Base-by-base conservation (phyloP, 2,888 invertebrate species). In the Philhelius pedissequus region DNA sequence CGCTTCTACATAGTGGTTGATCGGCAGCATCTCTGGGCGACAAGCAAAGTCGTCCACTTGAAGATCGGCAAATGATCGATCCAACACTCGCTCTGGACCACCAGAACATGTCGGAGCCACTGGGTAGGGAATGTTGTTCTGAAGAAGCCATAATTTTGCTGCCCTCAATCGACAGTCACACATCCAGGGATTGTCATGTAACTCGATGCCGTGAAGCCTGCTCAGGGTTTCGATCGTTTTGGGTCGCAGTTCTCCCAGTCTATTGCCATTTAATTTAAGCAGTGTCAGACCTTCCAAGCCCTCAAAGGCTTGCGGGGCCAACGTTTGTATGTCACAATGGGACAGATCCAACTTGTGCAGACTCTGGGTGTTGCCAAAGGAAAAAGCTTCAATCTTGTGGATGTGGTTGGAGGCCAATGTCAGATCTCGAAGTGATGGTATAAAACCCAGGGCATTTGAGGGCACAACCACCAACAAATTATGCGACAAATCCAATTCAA, bases 121-220 rank as follows among this genome's bases (percentile, higher is more conserved):
- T n/a, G 95, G 93, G 87, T 95, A 94, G 2, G 95, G 95, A 43
- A 96, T 94, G 89, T 96, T 96, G 87, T 95, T 94, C 88, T 95
- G 94, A 64, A 94, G 94, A 86, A 97, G 92, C 97, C 97, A 97
- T 88, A 95, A 93, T 90, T 96, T 96, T 78, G 96, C 94, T 78
- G 96, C 95, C 62, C 97, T 93, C 77, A 97, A 91, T 25, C 96
- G 94, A 89, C 97, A 97, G 89, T 97, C 97, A 89, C 97, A 97
- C 83, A 95, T 94, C 97, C 97, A 97, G 0, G 96, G 96, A 91
- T 97, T 97, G 87, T 96, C 96, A 86, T 97, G 96, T 86, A 97
- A 92, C 89, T 96, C 96, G 83, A 97, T 95, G 48, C 95, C 96
- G 89, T 96, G 95, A 62, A 97, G 92, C 76, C 95, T 94, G 87